Conservation (phyloP, 2,113 vertebrate genomes). For the Actenoides lindsayi region DNA sequence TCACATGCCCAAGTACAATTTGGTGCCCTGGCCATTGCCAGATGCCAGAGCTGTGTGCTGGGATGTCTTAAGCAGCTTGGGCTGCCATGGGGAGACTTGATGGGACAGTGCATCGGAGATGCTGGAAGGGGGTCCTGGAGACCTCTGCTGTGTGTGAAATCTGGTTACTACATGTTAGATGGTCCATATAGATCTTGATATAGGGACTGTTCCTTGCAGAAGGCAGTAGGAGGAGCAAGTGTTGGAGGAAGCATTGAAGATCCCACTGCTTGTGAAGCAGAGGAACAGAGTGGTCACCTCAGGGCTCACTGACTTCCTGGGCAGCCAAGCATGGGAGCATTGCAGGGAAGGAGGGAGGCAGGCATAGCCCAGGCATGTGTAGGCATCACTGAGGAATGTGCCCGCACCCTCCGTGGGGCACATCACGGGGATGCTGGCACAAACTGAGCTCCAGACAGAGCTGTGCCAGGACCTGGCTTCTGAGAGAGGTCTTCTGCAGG, state of each 20-base stretch:
- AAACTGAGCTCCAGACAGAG: background rate
- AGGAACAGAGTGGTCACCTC: background rate
- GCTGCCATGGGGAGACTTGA: background rate
- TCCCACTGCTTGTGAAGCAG: background rate
- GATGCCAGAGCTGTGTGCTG: accelerated
- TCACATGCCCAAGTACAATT: accelerated
- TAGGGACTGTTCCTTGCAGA: background rate
- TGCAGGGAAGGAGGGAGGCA: background rate
- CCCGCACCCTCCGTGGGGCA: background rate
- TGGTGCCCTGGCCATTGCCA: background rate
- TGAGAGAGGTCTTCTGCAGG: background rate
- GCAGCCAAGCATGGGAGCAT: background rate
- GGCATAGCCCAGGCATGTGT: background rate
- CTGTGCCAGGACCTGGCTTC: background rate
- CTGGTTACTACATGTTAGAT: background rate
- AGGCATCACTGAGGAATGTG: constrained; percentile 28
- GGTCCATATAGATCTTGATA: accelerated
- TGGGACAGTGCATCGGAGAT: background rate
- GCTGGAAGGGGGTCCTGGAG: background rate
- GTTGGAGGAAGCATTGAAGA: background rate
- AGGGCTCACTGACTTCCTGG: background rate
- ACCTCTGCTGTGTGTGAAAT: accelerated
- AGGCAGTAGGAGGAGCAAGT: background rate
- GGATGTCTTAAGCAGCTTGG: background rate
- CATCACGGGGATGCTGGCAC: background rate